Base-by-base conservation (phyloP, 1,140 invertebrate genomes). In the Capitella teleta region DNA sequence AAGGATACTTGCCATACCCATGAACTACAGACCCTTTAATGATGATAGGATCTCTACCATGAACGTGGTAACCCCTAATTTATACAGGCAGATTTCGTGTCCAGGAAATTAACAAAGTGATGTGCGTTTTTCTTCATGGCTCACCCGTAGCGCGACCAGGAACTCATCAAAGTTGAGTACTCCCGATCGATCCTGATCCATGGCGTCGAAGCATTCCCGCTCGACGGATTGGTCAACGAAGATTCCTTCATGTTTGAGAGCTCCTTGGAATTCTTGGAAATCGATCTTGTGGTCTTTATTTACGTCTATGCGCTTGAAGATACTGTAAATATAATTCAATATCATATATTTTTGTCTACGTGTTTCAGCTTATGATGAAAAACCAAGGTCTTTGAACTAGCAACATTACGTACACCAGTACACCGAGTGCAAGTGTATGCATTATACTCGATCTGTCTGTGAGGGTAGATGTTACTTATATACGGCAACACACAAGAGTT, bases 261-360 rank as follows among this genome's bases (percentile, higher is more conserved):
- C 90, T 70, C 79, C 79, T 2, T 74, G 68, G 61, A 96, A 92
- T 71, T 97, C 91, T 48, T 87, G 83, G 28, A 81, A 74, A 59
- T 82, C 87, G 23, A 96, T 69, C 32, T 81, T 77, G 63, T 84
- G 86, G 68, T 82, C 91, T 19, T 83, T 83, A 70, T 96, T 88
- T 53, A 94, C 87, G 66, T 96, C 91, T 83, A 96, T 90, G 42
- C 84, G 77, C 44, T 87, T 81, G 66, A 97, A 96, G 54, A 84
- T 74, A 68, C 91, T 90, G 66, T 23, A 54, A 49, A 46, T 14
- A 28, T 24, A 26, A 45, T 5, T 21, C n/a, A 16, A 34, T 12
- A 16, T 10, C 16, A 34, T 10, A 16, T 16, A 21, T 10, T 38
- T 18, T 21, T 5, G 1, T n/a, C n/a, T 38, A 21, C 36, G 16